Evolutionary conservation across 2,113 vertebrate genomes (phyloP).

Genomic region (Illadopsis cleaveri): DNA sequence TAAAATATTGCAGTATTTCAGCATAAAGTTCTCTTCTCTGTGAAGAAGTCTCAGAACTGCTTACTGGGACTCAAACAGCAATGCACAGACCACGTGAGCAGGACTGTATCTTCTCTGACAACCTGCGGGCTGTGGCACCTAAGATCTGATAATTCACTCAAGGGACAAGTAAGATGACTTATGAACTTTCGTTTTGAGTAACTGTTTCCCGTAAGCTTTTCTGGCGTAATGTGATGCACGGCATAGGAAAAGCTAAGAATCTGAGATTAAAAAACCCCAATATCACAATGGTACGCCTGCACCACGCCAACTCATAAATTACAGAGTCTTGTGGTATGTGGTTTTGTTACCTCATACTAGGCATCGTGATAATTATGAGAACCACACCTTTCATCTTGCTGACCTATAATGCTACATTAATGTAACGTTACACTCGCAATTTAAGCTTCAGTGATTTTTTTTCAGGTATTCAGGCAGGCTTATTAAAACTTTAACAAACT

Average conservation of each 20-base stretch:
- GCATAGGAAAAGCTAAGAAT: not conserved
- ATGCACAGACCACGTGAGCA: accelerated
- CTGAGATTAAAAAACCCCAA: not conserved
- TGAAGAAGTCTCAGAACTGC: accelerated
- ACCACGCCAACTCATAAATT: not conserved
- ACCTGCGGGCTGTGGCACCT: not conserved
- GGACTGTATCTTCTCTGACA: not conserved
- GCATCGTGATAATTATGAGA: not conserved
- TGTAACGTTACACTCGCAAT: not conserved
- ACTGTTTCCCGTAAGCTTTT: not conserved
- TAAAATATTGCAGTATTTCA: not conserved
- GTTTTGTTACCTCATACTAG: conserved; percentile 7
- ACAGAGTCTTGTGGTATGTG: not conserved
- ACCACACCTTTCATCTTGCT: not conserved
- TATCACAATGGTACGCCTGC: not conserved
- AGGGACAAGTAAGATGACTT: not conserved
- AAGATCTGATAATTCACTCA: not conserved
- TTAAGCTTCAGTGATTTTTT: not conserved
- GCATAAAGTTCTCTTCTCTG: not conserved
- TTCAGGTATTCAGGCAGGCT: not conserved
- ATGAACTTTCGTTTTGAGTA: not conserved
- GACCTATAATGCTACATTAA: not conserved
- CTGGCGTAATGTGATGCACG: accelerated
- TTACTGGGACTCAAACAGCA: not conserved
- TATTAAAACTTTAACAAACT: not conserved